Evolutionary conservation across 2,888 invertebrate species (phyloP), one percentile per base, ranked within the genome.

Genomic region (Athetis lepigone): DNA sequence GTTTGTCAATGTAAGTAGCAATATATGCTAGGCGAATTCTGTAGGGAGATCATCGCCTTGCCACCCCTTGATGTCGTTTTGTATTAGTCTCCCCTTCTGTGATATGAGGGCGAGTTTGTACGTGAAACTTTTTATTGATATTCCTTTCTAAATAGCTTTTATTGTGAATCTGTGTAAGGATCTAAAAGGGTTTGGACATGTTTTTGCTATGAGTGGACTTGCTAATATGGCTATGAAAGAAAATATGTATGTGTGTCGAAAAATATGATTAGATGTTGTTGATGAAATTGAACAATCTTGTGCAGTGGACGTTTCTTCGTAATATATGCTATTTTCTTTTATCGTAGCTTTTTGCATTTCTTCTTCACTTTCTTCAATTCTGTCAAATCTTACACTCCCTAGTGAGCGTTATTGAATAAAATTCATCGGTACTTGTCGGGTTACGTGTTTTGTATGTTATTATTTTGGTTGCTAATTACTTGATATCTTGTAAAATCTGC

Each of bases 21-120:
- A 82, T 85, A 81, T 83, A 82, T 77, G 77, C 58, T 72, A 73
- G 77, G 70, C 64, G 72, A 76, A 82, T 80, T 80, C 85, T 71
- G 71, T 82, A 69, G 85, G 88, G 85, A 85, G 83, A 82, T 82
- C 80, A 83, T 81, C 77, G 79, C 50, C 57, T 72, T 69, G 70
- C 75, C 76, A 81, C 84, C 85, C 85, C 77, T 76, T 67, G 72
- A 81, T 83, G 88, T 87, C 88, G 71, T 77, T 81, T 84, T 80
- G 80, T 85, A 80, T 87, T 87, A 83, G 79, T 67, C 72, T 71
- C 83, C 87, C 61, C 85, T 77, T 54, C 70, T 69, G 64, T 75
- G 72, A 82, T 80, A 76, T 72, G 73, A 73, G 70, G 78, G 80
- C 74, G 85, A 76, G 71, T 68, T 77, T 49, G 75, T 75, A 81